These are phyloP conservation scores for Sympetrum striolatum DNA, from an alignment of 2,888 invertebrate genomes.

Conservation along the genomic window DNA sequence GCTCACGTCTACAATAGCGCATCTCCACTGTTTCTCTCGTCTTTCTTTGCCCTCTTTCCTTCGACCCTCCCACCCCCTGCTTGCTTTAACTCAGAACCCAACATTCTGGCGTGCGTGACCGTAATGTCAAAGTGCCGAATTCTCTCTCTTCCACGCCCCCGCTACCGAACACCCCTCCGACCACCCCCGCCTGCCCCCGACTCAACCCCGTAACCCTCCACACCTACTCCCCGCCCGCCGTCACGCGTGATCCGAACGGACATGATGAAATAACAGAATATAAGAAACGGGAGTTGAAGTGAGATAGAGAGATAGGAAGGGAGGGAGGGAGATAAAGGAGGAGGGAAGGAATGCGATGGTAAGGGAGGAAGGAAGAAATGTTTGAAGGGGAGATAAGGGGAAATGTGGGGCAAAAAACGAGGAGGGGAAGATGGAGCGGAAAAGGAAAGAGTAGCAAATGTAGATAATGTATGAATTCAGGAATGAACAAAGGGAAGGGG, in stretches of 20 bases:
- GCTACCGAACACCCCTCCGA: neutral
- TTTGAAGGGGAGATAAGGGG: no score
- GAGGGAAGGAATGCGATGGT: neutral
- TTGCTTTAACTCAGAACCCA: constrained; percentile 11
- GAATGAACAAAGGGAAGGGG: neutral
- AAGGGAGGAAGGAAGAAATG: neutral
- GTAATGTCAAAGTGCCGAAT: neutral
- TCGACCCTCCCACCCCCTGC: neutral
- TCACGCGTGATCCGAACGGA: neutral
- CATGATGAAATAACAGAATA: constrained; percentile 15
- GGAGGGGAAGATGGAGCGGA: neutral
- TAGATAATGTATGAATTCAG: neutral
- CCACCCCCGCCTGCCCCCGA: neutral
- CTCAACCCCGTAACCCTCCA: neutral
- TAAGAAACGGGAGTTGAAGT: neutral
- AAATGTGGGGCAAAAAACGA: neutral
- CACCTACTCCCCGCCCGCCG: neutral
- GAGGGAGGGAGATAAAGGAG: neutral
- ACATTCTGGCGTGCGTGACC: constrained; percentile 35
- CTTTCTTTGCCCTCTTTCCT: neutral
- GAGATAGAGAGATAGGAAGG: neutral
- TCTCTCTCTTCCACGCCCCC: neutral
- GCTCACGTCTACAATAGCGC: neutral
- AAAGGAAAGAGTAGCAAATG: neutral
- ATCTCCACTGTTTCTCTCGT: neutral